Percentiles rank a stretch among this genome's conserved stretches.
Evolutionary conservation across 1,140 invertebrate species (phyloP).

Genomic region (Drosophila pseudoananassae): DNA sequence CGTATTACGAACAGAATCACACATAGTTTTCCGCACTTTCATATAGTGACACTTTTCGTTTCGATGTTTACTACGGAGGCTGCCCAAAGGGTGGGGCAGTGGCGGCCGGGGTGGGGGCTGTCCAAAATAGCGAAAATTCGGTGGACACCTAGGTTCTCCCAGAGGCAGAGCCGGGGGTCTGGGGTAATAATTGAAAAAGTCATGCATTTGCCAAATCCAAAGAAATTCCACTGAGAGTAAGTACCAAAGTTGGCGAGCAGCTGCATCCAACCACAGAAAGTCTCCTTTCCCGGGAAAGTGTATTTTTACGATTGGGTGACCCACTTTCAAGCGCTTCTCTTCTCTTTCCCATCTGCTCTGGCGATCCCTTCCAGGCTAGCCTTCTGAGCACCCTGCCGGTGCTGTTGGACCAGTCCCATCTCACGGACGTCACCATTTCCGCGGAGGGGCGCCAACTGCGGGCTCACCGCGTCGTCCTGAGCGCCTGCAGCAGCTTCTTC

Average conservation of each 20-base stretch:
- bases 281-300: constrained; percentile 31
- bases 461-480: constrained; percentile 94
- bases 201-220: constrained; percentile 76
- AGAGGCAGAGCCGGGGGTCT: constrained; percentile 9
- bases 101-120: constrained; percentile 19
- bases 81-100: constrained; percentile 23
- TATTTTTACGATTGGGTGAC: constrained; percentile 60
- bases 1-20: constrained; percentile 61
- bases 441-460: constrained; percentile 91
- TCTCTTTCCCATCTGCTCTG: neutral
- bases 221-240: constrained; percentile 66
- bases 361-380: constrained; percentile 86
- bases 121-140: constrained; percentile 64
- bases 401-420: constrained; percentile 91
- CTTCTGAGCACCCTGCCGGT: constrained; percentile 92
- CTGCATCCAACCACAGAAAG: constrained; percentile 45
- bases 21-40: constrained; percentile 79
- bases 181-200: constrained; percentile 68
- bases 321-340: constrained; percentile 25
- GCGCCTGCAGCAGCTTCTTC: constrained; percentile 96
- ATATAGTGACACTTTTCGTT: constrained; percentile 72
- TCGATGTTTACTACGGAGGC: constrained; percentile 60
- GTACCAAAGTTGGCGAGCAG: constrained; percentile 57
- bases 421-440: constrained; percentile 95
- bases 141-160: constrained; percentile 11